Conservation (phyloP, 2,797 vertebrate species). For the Pipistrellus nathusii region DNA sequence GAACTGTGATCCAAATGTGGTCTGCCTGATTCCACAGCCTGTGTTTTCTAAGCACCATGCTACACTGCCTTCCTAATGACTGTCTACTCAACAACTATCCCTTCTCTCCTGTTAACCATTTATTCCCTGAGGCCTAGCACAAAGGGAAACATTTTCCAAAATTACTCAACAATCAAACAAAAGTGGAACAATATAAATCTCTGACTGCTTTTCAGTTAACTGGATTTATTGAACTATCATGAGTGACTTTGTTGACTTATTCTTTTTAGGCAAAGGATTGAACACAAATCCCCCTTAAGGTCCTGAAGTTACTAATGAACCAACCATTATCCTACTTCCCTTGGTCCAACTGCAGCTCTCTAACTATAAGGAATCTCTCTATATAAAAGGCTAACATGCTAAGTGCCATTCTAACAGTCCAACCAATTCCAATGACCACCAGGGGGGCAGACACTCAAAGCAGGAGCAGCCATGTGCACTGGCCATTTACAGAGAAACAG, state of each 20-base stretch:
- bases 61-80: neutral
- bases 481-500: no score
- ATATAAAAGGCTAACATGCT: no score
- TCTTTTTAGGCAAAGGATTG: neutral
- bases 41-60: neutral
- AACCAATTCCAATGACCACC: no score
- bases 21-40: neutral
- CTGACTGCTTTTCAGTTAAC: neutral
- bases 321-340: neutral
- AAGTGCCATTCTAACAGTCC: no score
- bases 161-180: neutral
- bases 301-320: neutral
- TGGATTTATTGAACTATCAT: neutral
- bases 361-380: neutral
- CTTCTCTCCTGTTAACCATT: neutral
- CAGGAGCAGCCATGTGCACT: no score
- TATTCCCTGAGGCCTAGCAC: neutral
- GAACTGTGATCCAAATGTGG: neutral
- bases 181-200: neutral
- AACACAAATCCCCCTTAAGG: neutral
- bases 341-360: neutral
- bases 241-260: neutral
- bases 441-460: no score
- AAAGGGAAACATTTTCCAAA: constrained; percentile 20
- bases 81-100: neutral